Percentiles rank a stretch among this genome's conserved stretches.
Evolutionary conservation across 2,797 vertebrate species (phyloP).

Genomic region (Phrynocephalus forsythii): DNA sequence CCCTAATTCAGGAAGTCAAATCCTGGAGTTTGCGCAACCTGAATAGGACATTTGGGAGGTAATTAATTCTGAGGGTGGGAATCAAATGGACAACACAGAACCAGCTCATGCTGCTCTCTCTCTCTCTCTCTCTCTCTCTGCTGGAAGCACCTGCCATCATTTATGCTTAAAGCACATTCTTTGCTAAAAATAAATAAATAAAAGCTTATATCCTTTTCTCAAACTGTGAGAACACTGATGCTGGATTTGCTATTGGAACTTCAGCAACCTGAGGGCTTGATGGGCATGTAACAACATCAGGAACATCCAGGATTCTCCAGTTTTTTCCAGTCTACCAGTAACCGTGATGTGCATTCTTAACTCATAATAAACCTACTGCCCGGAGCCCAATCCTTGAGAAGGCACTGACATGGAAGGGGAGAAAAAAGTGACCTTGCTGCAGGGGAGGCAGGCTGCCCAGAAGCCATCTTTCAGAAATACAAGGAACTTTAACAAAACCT

Average conservation of each 20-base stretch:
- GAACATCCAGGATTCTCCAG: neutral
- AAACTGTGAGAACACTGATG: neutral
- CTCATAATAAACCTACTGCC: neutral
- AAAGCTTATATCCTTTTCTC: neutral
- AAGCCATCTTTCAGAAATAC: too few species aligned
- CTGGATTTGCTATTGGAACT: neutral
- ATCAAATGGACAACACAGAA: too few species aligned
- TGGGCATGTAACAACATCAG: neutral
- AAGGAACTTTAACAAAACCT: too few species aligned
- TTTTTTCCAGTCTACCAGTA: neutral
- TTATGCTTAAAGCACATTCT: conserved; percentile 6
- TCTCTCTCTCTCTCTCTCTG: too few species aligned
- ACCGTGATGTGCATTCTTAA: neutral
- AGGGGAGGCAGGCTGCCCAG: too few species aligned
- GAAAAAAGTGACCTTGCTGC: too few species aligned
- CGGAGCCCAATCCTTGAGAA: neutral
- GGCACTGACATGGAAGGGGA: too few species aligned
- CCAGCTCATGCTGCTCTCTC: too few species aligned
- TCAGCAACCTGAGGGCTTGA: neutral
- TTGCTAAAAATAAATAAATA: neutral
- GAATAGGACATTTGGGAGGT: too few species aligned
- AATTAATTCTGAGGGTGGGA: neutral
- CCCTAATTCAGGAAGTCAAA: too few species aligned
- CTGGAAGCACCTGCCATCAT: neutral
- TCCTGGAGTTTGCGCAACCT: too few species aligned